Evolutionary conservation across 2,113 vertebrate species (phyloP).

Genomic region (Lota lota): DNA sequence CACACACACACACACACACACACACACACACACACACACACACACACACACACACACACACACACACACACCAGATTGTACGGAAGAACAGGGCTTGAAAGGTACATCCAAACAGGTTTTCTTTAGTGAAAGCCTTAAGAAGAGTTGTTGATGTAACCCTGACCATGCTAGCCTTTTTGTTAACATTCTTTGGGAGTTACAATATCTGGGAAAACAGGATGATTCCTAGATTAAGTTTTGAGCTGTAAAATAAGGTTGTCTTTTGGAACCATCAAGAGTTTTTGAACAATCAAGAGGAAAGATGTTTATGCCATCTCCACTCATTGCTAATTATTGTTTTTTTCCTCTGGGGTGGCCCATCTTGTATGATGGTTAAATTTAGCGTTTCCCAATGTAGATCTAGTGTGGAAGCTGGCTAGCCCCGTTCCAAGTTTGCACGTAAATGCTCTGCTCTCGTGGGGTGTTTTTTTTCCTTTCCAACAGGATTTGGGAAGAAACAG

Average conservation of each 20-base stretch:
- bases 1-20: neutral
- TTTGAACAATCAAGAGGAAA: neutral
- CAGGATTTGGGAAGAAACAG: neutral
- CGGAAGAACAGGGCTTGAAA: neutral
- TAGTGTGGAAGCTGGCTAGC: neutral
- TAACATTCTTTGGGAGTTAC: neutral
- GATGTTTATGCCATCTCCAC: neutral
- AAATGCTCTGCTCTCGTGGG: neutral
- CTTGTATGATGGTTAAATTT: too few species aligned
- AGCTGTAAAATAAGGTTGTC: neutral
- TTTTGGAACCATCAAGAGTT: conserved; percentile 11
- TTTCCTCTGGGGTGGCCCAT: neutral
- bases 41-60: neutral
- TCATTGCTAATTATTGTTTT: neutral
- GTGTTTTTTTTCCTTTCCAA: neutral
- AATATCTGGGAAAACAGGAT: neutral
- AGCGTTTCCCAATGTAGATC: too few species aligned
- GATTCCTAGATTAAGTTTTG: conserved; percentile 2
- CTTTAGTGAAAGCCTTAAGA: conserved; percentile 20
- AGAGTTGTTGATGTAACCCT: conserved; percentile 13
- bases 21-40: conserved; percentile 13
- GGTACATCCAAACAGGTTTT: conserved; percentile 2
- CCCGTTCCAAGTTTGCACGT: neutral
- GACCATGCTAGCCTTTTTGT: conserved; percentile 15
- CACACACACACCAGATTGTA: conserved; percentile 4